These are phyloP conservation scores for Sclerurus mexicanus DNA, from an alignment of 2,113 vertebrate species.

Conservation along the genomic window DNA sequence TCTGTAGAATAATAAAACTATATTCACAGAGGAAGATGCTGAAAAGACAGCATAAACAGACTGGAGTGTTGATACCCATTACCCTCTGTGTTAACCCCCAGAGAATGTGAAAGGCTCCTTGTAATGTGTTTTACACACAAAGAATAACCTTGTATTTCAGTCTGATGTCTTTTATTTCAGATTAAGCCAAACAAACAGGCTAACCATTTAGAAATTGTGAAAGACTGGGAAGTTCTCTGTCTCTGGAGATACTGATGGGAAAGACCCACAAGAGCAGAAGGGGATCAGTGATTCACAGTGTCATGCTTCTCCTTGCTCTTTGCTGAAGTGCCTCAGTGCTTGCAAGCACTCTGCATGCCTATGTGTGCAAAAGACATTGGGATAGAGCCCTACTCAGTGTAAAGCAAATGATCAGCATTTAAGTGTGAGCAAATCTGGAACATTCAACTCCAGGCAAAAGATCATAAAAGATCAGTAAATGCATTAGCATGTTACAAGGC, in stretches of 20 bases:
- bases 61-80: neutral
- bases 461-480: neutral
- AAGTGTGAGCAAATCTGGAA: neutral
- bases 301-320: fast-evolving
- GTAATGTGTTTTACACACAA: neutral
- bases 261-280: neutral
- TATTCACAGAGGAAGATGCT: neutral
- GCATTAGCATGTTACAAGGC: neutral
- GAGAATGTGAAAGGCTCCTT: neutral
- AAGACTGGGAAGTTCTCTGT: neutral
- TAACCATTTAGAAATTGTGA: neutral
- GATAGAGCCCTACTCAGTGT: neutral
- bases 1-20: neutral
- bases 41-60: neutral
- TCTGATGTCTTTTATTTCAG: neutral
- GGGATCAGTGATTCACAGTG: neutral
- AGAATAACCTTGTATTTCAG: neutral
- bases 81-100: neutral
- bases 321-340: neutral
- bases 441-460: neutral
- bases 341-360: neutral
- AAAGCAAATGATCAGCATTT: neutral
- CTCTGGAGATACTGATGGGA: neutral
- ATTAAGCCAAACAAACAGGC: neutral
- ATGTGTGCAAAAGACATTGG: neutral